These are phyloP conservation scores for Atta colombica DNA, from an alignment of 1,140 invertebrate genomes.

Conservation along the genomic window DNA sequence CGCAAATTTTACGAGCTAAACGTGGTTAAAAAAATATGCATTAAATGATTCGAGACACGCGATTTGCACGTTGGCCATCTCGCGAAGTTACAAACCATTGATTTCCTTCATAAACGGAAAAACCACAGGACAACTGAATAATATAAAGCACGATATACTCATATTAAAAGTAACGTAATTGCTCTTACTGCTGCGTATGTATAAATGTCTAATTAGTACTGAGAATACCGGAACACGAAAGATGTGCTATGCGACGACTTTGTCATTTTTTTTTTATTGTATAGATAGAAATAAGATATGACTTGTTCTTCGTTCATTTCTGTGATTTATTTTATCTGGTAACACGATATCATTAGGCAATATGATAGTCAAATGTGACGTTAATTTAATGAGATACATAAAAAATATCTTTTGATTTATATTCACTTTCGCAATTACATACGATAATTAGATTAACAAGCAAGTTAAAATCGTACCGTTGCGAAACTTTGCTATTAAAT, in stretches of 20 bases:
- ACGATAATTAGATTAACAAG: slow-evolving; percentile 60
- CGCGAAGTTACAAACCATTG: slow-evolving; percentile 26
- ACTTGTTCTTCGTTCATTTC: neutral
- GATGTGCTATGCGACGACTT: neutral
- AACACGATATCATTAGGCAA: neutral
- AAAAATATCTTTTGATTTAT: slow-evolving; percentile 14
- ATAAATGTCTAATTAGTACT: slow-evolving; percentile 30
- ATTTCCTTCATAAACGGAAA: slow-evolving; percentile 42
- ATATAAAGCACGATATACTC: neutral
- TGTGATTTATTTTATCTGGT: neutral
- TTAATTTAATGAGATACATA: slow-evolving; percentile 1
- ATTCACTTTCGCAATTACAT: slow-evolving; percentile 43
- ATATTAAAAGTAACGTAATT: slow-evolving; percentile 11
- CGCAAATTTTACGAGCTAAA: slow-evolving; percentile 29
- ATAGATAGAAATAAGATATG: neutral
- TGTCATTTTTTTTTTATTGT: slow-evolving; percentile 13
- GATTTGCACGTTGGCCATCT: slow-evolving; percentile 37
- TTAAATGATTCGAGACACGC: slow-evolving; percentile 44
- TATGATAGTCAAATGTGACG: neutral
- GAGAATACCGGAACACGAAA: neutral
- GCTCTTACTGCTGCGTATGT: neutral
- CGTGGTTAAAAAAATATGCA: neutral
- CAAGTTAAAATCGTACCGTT: slow-evolving; percentile 25
- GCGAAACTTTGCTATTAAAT: slow-evolving; percentile 25
- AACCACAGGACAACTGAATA: neutral